These are phyloP conservation scores for Spilogale gracilis DNA, from an alignment of 2,113 vertebrate species.

Conservation along the genomic window DNA sequence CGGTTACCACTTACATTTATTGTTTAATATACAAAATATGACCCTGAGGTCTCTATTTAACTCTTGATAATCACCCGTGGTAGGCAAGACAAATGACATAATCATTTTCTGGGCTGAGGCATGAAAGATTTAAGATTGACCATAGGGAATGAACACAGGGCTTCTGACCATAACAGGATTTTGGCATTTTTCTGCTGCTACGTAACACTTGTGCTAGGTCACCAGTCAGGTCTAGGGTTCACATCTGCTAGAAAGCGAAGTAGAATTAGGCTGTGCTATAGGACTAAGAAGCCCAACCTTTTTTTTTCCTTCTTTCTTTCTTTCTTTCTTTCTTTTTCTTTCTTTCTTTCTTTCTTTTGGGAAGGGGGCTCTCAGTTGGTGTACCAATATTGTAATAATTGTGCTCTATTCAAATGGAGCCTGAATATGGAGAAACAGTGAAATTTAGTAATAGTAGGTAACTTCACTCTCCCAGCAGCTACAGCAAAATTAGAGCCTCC, in stretches of 20 bases:
- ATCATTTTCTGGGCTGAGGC: neutral
- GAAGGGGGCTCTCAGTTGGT: neutral
- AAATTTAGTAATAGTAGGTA: neutral
- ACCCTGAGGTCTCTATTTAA: neutral
- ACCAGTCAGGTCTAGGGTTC: neutral
- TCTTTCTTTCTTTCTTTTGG: too few relatives aligned
- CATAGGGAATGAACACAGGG: neutral
- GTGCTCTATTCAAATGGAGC: neutral
- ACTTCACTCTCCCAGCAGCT: neutral
- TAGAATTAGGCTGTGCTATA: neutral
- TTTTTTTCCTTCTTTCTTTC: neutral
- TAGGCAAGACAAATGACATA: neutral
- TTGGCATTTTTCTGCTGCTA: neutral
- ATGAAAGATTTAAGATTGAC: neutral
- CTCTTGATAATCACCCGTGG: neutral
- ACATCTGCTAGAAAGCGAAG: neutral
- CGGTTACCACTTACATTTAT: neutral
- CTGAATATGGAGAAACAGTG: neutral
- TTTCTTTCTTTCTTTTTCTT: too few relatives aligned
- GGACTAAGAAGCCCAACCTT: neutral
- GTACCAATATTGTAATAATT: neutral
- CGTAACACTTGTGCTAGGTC: neutral
- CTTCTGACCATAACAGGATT: neutral
- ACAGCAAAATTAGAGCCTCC: neutral
- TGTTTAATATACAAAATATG: conserved; percentile 5